These are phyloP conservation scores for Forbesichthys papilliferus DNA, from an alignment of 2,113 vertebrate genomes.

Conservation along the genomic window DNA sequence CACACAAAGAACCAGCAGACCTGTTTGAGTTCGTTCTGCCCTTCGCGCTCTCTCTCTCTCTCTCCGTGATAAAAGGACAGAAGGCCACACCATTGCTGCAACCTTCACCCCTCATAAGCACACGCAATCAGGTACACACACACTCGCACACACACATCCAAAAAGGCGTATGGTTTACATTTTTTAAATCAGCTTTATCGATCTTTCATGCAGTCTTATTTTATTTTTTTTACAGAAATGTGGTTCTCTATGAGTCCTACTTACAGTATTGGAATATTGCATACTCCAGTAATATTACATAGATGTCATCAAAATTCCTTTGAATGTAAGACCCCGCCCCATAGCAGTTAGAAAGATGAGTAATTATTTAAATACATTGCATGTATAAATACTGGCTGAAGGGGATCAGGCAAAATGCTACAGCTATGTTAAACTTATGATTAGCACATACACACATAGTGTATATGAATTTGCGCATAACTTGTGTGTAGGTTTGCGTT, in stretches of 20 bases:
- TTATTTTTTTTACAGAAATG: constrained; percentile 58
- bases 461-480: constrained; percentile 44
- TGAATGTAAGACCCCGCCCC: constrained; percentile 59
- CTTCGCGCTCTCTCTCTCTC: not conserved
- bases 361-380: constrained; percentile 73
- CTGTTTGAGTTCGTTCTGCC: not conserved
- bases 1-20: too few species aligned
- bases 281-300: constrained; percentile 58
- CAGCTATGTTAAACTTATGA: constrained; percentile 65
- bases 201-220: constrained; percentile 73
- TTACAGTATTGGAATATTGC: constrained; percentile 61
- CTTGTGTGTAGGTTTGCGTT: constrained; percentile 27
- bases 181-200: constrained; percentile 66
- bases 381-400: constrained; percentile 72
- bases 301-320: constrained; percentile 62
- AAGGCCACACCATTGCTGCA: constrained; percentile 28
- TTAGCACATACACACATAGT: constrained; percentile 53
- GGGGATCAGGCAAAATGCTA: constrained; percentile 77
- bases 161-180: constrained; percentile 51
- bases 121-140: constrained; percentile 27
- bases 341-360: constrained; percentile 67
- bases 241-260: constrained; percentile 71
- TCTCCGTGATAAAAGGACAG: not conserved
- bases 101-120: constrained; percentile 25
- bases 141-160: constrained; percentile 14